Conservation (phyloP, 2,888 invertebrate genomes). For the Nycteola revayana region DNA sequence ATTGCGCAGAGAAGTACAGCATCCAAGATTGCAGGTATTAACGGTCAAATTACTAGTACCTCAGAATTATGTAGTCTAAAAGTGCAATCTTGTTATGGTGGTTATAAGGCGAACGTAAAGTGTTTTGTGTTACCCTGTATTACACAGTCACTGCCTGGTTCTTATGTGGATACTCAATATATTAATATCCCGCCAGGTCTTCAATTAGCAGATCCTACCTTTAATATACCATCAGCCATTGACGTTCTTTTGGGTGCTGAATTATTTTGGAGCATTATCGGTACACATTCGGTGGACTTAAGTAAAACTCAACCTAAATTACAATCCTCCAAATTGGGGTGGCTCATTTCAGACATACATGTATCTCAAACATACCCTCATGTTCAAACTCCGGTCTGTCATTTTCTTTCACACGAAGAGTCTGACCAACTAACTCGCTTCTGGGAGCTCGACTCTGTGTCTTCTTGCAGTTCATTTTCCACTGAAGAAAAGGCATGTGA, state of each 20-base stretch:
- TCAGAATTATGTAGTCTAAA: slow-evolving; percentile 19
- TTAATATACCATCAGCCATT: too few species aligned
- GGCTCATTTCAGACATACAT: slow-evolving; percentile 22
- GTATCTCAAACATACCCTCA: slow-evolving; percentile 1
- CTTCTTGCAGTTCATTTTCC: slow-evolving; percentile 16
- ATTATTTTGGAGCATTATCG: too few species aligned
- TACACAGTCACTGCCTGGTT: slow-evolving; percentile 16
- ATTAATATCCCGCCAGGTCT: too few species aligned
- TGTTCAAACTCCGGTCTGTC: background rate
- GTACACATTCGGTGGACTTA: too few species aligned
- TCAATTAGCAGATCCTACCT: too few species aligned
- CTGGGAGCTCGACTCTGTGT: slow-evolving; percentile 28
- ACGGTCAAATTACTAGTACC: slow-evolving; percentile 12
- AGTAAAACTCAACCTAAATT: too few species aligned
- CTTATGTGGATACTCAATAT: slow-evolving; percentile 11
- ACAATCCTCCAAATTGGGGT: too few species aligned
- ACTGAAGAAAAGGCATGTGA: slow-evolving; percentile 29
- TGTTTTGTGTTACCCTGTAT: slow-evolving; percentile 24
- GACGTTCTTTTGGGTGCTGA: too few species aligned
- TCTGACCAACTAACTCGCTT: slow-evolving; percentile 17
- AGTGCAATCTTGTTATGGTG: slow-evolving; percentile 10
- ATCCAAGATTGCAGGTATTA: slow-evolving; percentile 29
- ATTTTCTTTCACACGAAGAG: slow-evolving; percentile 8
- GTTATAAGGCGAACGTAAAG: slow-evolving; percentile 9
- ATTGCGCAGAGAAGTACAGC: slow-evolving; percentile 2